These are phyloP conservation scores for Dysmachus trigonus DNA, from an alignment of 2,888 invertebrate species.

Conservation along the genomic window DNA sequence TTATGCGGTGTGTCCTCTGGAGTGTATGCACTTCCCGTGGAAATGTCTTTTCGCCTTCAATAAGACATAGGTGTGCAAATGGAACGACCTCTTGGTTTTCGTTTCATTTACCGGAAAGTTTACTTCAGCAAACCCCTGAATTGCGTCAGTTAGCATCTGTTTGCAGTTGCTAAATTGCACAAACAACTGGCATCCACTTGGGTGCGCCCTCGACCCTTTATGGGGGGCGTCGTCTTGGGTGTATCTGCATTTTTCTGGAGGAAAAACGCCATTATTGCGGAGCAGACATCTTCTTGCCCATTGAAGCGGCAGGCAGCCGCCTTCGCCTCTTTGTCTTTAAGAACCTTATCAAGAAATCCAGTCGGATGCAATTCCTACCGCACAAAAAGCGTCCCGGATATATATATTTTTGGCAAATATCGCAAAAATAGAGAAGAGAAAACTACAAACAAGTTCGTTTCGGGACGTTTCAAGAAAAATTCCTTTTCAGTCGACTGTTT, in stretches of 20 bases:
- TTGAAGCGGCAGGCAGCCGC: neutral
- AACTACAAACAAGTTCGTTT: neutral
- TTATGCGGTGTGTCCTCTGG: neutral
- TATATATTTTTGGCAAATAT: slow-evolving; percentile 34
- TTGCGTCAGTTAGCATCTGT: neutral
- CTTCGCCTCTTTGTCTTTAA: slow-evolving; percentile 5
- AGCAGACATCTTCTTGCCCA: neutral
- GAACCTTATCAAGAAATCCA: slow-evolving; percentile 2
- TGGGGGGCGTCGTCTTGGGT: neutral
- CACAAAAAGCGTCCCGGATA: slow-evolving; percentile 21
- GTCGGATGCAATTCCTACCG: slow-evolving; percentile 3
- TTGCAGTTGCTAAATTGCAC: neutral
- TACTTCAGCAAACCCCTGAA: neutral
- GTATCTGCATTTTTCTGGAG: slow-evolving; percentile 3
- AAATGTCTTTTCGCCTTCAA: neutral
- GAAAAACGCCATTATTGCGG: neutral
- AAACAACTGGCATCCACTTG: neutral
- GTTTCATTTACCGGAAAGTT: neutral
- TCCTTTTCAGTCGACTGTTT: slow-evolving; percentile 29
- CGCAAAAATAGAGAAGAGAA: slow-evolving; percentile 4
- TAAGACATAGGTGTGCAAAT: neutral
- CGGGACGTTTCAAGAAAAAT: neutral
- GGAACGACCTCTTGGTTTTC: neutral
- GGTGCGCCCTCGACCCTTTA: neutral
- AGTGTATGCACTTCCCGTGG: neutral